A percentile compares a stretch with the other conserved stretches of the same genome.
These are phyloP conservation scores for Xiphydria camelus DNA, from an alignment of 2,888 invertebrate genomes.

Conservation along the genomic window DNA sequence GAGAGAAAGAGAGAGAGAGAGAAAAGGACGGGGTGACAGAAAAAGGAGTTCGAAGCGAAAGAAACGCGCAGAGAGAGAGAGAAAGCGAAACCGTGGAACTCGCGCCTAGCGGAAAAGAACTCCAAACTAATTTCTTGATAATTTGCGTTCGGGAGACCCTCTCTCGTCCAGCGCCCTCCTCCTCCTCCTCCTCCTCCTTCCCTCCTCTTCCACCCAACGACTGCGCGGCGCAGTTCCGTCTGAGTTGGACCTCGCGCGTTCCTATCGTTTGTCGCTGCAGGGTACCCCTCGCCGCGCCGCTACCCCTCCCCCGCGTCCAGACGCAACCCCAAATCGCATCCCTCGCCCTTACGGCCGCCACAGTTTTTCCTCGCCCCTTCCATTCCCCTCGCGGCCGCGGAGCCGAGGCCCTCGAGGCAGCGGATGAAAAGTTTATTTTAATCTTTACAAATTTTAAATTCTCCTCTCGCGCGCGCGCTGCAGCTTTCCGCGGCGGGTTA, in stretches of 20 bases:
- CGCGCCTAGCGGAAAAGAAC: constrained; percentile 20
- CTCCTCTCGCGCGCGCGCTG: no score
- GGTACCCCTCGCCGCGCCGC: constrained; percentile 6
- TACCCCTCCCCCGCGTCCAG: constrained; percentile 9
- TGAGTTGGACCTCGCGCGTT: no score
- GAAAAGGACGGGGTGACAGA: no score
- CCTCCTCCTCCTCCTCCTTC: constrained; percentile 21
- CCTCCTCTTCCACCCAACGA: constrained; percentile 16
- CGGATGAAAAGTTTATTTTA: constrained; percentile 54
- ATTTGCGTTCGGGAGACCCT: constrained; percentile 31
- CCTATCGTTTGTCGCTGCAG: constrained; percentile 3
- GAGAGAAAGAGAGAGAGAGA: no score
- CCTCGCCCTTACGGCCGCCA: constrained; percentile 8
- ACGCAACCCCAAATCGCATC: constrained; percentile 13
- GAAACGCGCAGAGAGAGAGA: no score
- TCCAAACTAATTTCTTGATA: constrained; percentile 41
- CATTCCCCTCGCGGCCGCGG: constrained; percentile 1
- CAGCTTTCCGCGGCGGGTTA: constrained; percentile 24
- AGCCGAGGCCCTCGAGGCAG: constrained; percentile 20
- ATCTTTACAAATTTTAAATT: constrained; percentile 51
- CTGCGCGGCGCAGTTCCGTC: no score
- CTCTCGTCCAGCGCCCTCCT: constrained; percentile 21
- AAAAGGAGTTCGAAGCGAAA: no score
- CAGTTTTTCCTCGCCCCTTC: background rate
- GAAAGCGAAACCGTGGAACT: constrained; percentile 14